phyloP scores from a whole-genome alignment of 2,797 vertebrate genomes.

The Ispidina lecontei region DNA sequence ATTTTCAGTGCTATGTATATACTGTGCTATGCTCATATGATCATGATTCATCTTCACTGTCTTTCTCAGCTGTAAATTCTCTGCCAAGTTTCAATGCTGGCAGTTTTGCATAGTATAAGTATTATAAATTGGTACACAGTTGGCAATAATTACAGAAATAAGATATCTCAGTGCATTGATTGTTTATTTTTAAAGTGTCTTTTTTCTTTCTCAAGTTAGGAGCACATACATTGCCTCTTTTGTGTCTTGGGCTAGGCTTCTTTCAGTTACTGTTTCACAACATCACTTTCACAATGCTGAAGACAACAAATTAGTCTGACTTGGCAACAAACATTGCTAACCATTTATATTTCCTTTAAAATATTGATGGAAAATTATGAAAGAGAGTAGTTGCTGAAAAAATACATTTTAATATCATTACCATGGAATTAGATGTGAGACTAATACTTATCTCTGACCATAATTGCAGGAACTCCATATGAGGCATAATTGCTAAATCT shows the following conservation, averaged over 20 bases:
- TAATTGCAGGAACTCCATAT: not conserved
- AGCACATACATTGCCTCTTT: not conserved
- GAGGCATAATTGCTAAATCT: not conserved
- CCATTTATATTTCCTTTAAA: not conserved
- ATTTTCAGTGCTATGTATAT: not conserved
- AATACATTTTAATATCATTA: not conserved
- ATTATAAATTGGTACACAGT: not conserved
- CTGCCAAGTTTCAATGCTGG: constrained; percentile 20
- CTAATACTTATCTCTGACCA: not conserved
- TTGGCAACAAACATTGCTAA: not conserved
- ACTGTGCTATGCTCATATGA: fast-evolving
- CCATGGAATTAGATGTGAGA: not conserved
- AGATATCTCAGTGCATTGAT: not conserved
- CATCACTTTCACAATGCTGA: constrained; percentile 29
- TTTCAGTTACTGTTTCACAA: constrained; percentile 41
- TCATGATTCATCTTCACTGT: not conserved
- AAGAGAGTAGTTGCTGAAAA: not conserved
- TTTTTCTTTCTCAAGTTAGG: constrained; percentile 28
- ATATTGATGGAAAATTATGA: not conserved
- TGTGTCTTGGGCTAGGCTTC: not conserved
- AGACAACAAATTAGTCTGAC: not conserved
- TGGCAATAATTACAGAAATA: constrained; percentile 24
- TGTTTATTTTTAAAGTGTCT: constrained; percentile 38
- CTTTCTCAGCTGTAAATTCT: not conserved
- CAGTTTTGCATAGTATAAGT: not conserved